Base-by-base conservation (phyloP, 1,140 invertebrate species). In the Battus philenor region DNA sequence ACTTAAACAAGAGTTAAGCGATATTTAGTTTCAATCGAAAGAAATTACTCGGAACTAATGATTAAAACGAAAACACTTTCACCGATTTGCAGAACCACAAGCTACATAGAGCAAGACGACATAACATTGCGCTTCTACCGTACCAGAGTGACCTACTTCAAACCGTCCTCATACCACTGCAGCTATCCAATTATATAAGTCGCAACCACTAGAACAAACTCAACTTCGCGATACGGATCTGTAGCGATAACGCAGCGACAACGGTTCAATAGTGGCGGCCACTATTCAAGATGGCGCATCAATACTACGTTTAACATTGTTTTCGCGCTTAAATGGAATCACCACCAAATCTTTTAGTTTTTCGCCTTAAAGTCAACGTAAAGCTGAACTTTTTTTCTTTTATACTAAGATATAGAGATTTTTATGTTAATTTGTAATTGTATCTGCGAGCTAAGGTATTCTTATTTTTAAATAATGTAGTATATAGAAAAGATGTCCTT, bases 61-160 rank as follows among this genome's bases (percentile, higher is more conserved):
- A 44, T 15, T 51, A 12, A n/a, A 27, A 49, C 20, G 44, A 46
- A 48, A 53, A 41, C 39, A 59, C 56, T 59, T 59, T 59, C 56
- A 59, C 56, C 54, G 43, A 32, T 44, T 30, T 33, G 41, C 34
- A 30, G 46, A 49, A 47, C 32, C 20, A 41, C 33, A 43, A 49
- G 44, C 36, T 43, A 44, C 27, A 30, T 38, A 31, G 43, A 50
- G 49, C 41, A 54, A 27, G 48, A 49, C 45, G 27, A 36, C 44
- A 15, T 38, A 20, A 44, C 31, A 47, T 22, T 44, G 24, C 34
- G 41, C 18, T 29, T 33, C n/a, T 5, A 17, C n/a, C 30, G 31
- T 29, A 30, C 33, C 26, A 20, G 43, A 17, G 29, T 50, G 55
- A 50, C 50, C 47, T 46, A 58, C 27, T 47, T 58, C 22, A 43